phyloP scores from a whole-genome alignment of 2,888 invertebrate species.

The Acronicta aceris region DNA sequence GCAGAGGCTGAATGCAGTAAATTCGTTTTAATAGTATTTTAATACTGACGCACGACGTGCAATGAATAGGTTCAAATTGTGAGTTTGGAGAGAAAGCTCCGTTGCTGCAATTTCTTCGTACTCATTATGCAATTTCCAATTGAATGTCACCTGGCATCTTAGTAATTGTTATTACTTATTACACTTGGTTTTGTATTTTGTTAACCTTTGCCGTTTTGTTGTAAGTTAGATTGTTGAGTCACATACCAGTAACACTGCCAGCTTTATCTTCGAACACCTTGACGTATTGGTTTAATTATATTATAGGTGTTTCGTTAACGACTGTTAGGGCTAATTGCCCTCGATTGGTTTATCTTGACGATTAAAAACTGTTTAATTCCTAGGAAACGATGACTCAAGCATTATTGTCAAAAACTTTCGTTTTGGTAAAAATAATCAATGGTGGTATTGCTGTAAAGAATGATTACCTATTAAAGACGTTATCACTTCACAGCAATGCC shows the following conservation, averaged over 20 bases:
- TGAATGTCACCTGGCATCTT: slow-evolving; percentile 31
- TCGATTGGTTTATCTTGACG: slow-evolving; percentile 57
- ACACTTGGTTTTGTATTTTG: slow-evolving; percentile 10
- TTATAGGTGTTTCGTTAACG: slow-evolving; percentile 25
- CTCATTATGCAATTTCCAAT: slow-evolving; percentile 49
- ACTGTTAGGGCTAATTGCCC: slow-evolving; percentile 64
- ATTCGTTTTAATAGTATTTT: slow-evolving; percentile 31
- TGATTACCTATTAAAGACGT: slow-evolving; percentile 36
- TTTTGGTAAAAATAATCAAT: slow-evolving; percentile 1
- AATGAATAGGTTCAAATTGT: slow-evolving; percentile 41
- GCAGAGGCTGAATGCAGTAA: slow-evolving; percentile 19
- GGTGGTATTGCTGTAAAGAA: slow-evolving; percentile 20
- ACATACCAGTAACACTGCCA: slow-evolving; percentile 1
- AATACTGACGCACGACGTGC: slow-evolving; percentile 31
- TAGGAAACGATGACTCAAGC: slow-evolving; percentile 40
- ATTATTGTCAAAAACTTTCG: slow-evolving; percentile 13
- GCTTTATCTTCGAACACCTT: slow-evolving; percentile 26
- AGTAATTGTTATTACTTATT: slow-evolving; percentile 25
- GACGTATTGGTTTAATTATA: slow-evolving; percentile 16
- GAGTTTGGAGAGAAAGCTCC: slow-evolving; percentile 50
- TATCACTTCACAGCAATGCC: slow-evolving; percentile 37
- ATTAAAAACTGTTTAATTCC: slow-evolving; percentile 40
- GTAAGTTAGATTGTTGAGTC: slow-evolving; percentile 22
- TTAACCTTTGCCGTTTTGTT: slow-evolving; percentile 3
- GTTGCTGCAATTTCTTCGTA: slow-evolving; percentile 42